A percentile compares a stretch with the other conserved stretches of the same genome.
These are phyloP conservation scores for Trileptium ribeirensis DNA, from an alignment of 2,888 invertebrate species.

Conservation along the genomic window DNA sequence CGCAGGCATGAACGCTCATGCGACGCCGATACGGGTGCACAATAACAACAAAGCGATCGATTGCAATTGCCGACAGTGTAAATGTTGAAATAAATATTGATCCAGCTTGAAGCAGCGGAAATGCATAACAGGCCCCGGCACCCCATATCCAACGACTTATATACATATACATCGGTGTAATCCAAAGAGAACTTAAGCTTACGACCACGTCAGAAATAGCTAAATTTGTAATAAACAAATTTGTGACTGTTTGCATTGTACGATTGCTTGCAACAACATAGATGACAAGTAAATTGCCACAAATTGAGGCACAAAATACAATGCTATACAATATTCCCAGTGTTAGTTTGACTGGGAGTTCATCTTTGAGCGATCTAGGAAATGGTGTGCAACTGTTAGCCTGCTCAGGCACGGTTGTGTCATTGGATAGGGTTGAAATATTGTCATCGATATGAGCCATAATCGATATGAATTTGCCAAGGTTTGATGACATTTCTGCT, in stretches of 20 bases:
- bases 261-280: slow-evolving; percentile 84
- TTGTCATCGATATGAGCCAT: too few species aligned
- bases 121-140: slow-evolving; percentile 76
- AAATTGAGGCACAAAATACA: slow-evolving; percentile 78
- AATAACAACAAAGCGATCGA: slow-evolving; percentile 93
- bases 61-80: slow-evolving; percentile 90
- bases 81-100: slow-evolving; percentile 95
- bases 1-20: slow-evolving; percentile 78
- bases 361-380: too few species aligned
- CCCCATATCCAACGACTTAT: slow-evolving; percentile 87
- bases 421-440: too few species aligned
- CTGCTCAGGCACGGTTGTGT: too few species aligned
- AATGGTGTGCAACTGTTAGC: too few species aligned
- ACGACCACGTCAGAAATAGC: slow-evolving; percentile 88
- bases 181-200: slow-evolving; percentile 85
- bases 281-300: slow-evolving; percentile 83
- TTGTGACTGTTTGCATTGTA: slow-evolving; percentile 95
- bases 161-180: slow-evolving; percentile 89
- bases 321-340: slow-evolving; percentile 62
- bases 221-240: slow-evolving; percentile 90
- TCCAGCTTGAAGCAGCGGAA: slow-evolving; percentile 77
- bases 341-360: too few species aligned
- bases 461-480: too few species aligned
- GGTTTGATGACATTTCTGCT: too few species aligned
- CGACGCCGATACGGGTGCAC: slow-evolving; percentile 86